These are phyloP conservation scores for Kryptolebias marmoratus DNA, from an alignment of 2,113 vertebrate genomes.

Conservation along the genomic window DNA sequence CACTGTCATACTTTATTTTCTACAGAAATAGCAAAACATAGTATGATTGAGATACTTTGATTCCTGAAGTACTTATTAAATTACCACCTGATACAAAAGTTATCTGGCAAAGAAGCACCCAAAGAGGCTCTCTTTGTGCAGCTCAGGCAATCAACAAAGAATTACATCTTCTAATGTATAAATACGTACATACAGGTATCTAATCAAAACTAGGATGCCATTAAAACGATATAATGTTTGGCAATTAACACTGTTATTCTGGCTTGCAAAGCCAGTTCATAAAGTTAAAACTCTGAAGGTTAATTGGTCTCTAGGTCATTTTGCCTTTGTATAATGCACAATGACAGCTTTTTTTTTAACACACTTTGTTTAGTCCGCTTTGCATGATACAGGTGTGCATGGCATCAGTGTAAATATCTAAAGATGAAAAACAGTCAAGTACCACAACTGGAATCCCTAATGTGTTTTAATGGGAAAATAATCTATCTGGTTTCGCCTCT, in stretches of 20 bases:
- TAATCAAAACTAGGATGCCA: too few relatives aligned
- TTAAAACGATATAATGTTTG: too few relatives aligned
- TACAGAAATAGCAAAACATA: too few relatives aligned
- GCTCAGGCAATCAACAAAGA: too few relatives aligned
- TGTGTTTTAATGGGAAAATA: not conserved
- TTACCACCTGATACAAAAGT: not conserved
- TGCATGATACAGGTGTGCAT: not conserved
- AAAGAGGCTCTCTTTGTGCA: not conserved
- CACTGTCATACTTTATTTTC: too few relatives aligned
- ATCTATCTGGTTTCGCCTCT: not conserved
- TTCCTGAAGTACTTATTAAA: not conserved
- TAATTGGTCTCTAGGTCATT: not conserved
- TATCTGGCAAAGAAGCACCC: not conserved
- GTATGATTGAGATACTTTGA: too few relatives aligned
- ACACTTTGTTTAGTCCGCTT: not conserved
- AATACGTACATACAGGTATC: too few relatives aligned
- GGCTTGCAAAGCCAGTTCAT: too few relatives aligned
- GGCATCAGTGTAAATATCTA: not conserved
- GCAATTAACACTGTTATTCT: too few relatives aligned
- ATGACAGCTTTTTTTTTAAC: not conserved
- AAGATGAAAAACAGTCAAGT: too few relatives aligned
- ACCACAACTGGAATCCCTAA: not conserved
- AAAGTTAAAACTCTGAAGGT: too few relatives aligned
- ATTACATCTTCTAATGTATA: too few relatives aligned
- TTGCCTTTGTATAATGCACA: not conserved